Conservation (phyloP, 2,113 vertebrate species). For the Apus apus region DNA sequence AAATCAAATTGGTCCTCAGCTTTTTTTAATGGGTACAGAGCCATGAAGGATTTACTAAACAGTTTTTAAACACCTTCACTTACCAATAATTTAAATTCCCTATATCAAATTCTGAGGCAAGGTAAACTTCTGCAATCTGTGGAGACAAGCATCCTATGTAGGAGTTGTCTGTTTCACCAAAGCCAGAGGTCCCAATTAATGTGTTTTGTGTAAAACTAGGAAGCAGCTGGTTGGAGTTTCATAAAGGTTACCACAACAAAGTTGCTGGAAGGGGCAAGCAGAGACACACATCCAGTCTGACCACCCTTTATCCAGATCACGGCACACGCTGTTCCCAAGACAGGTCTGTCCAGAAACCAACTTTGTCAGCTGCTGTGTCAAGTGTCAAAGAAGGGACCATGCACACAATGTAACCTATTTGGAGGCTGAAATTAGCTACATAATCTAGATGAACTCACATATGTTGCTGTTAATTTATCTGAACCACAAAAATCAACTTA, state of each 20-base stretch:
- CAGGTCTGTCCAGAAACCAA: neutral
- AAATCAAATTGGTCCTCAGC: neutral
- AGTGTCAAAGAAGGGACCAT: slow-evolving; percentile 3
- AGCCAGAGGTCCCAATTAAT: neutral
- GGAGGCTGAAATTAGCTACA: neutral
- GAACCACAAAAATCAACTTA: neutral
- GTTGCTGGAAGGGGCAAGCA: slow-evolving; percentile 45
- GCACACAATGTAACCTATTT: neutral
- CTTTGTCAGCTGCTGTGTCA: slow-evolving; percentile 25
- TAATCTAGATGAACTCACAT: neutral
- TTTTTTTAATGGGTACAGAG: neutral
- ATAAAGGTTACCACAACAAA: slow-evolving; percentile 54
- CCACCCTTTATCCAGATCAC: neutral
- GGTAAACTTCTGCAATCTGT: neutral
- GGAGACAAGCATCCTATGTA: neutral
- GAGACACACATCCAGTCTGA: slow-evolving; percentile 11
- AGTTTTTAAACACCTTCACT: neutral
- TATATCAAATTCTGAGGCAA: neutral
- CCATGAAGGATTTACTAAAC: neutral
- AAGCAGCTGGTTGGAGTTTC: slow-evolving; percentile 45
- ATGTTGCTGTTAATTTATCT: neutral
- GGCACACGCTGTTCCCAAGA: neutral
- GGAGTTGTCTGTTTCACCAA: too few species aligned
- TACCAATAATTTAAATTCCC: neutral
- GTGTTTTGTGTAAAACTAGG: slow-evolving; percentile 45